Base-by-base conservation (phyloP, 2,797 vertebrate genomes). In the Dermochelys coriacea region DNA sequence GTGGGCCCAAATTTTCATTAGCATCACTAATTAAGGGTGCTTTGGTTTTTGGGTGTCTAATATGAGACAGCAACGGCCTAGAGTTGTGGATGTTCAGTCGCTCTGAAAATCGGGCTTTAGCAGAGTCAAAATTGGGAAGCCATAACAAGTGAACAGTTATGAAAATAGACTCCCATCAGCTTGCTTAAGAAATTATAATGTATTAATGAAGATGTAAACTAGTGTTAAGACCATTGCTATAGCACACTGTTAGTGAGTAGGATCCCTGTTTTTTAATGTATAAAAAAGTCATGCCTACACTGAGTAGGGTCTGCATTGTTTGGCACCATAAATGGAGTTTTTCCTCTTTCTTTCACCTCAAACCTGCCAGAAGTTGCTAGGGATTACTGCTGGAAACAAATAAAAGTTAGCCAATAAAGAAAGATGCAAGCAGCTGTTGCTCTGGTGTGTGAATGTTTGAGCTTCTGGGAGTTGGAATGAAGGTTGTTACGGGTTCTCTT, bases 401-500 rank as follows among this genome's bases (percentile, higher is more conserved):
- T 54, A 57, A 50, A 78, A 91, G 41, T 15, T 51, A 75, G 52
- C 80, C 89, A 3, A 45, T 14, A n/a, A 23, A 64, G 91, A 84
- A 59, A 85, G 88, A 80, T 85, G 18, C 64, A 64, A 97, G 71
- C 86, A 84, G 68, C 91, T 92, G 87, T 82, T 91, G 82, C 89
- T 84, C 50, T 88, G 45, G 61, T 3, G 45, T 3, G 1, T 41
- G 89, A 71, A 71, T 88, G 41, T 82, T 37, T 88, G 89, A 52
- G 68, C 49, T 92, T 91, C 86, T 86, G 89, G 57, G 80, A 92
- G 51, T 74, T 59, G 52, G 34, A 82, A 81, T 78, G 80, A 1
- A 12, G 82, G 80, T 29, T 85, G 61, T 52, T 85, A 50, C 8
- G 50, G 86, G 18, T 80, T 94, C 37, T 68, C 91, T 79, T 86